Percentiles rank a stretch among this genome's conserved stretches.
phyloP scores from a whole-genome alignment of 2,888 invertebrate species.

The Leptinotarsa juncta region DNA sequence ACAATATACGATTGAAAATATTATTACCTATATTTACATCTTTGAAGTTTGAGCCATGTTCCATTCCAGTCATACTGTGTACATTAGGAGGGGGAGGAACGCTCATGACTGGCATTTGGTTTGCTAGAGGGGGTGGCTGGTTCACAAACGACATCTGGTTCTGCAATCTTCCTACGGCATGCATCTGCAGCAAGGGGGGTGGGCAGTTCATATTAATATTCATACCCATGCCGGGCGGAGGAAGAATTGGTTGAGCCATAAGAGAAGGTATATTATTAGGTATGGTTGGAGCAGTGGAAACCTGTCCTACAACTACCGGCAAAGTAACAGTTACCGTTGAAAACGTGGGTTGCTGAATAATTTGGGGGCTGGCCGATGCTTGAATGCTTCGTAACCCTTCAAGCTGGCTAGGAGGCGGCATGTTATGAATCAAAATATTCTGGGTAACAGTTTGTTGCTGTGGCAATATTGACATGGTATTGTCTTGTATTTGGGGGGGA shows the following conservation, averaged over 20 bases:
- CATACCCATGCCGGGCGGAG: conserved; percentile 59
- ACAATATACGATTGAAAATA: not conserved
- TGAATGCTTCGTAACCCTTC: conserved; percentile 38
- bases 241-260: conserved; percentile 64
- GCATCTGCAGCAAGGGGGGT: conserved; percentile 40
- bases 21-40: conserved; percentile 62
- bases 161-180: conserved; percentile 44
- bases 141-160: conserved; percentile 59
- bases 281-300: conserved; percentile 49
- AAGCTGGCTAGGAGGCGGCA: conserved; percentile 48
- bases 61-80: conserved; percentile 47
- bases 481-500: conserved; percentile 60
- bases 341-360: conserved; percentile 39
- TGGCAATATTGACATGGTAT: conserved; percentile 34
- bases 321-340: conserved; percentile 53
- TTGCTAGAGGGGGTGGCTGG: conserved; percentile 59
- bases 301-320: conserved; percentile 51
- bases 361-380: conserved; percentile 23
- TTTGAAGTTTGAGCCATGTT: conserved; percentile 47
- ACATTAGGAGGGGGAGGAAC: conserved; percentile 61
- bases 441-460: conserved; percentile 43
- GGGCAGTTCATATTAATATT: conserved; percentile 52
- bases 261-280: conserved; percentile 60
- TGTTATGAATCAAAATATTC: conserved; percentile 55
- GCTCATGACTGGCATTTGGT: conserved; percentile 63